Base-by-base conservation (phyloP, 1,140 invertebrate genomes). In the Micrasema longulum region DNA sequence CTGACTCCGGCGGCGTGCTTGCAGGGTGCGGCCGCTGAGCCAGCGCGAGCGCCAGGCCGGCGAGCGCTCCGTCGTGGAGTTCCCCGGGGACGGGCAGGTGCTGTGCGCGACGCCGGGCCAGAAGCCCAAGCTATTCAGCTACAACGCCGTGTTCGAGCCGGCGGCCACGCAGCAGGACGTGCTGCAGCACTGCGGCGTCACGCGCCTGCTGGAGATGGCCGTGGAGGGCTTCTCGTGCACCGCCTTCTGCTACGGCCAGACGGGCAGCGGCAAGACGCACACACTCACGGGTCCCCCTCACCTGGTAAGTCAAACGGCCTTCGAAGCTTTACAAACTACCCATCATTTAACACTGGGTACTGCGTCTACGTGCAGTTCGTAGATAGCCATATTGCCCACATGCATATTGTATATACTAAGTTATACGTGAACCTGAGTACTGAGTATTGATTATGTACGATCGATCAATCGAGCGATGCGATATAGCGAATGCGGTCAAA, bases 211-310 rank as follows among this genome's bases (percentile, higher is more conserved):
- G 64, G 94, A 96, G 78, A 97, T 97, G 94, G 93, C 94, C 10
- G 88, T 97, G 2, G 94, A 96, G 77, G 95, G 95, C 0, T 98
- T 97, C 81, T 95, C 94, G 71, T 95, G 95, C 73, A 99, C 97
- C 2, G 91, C 91, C 9, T 95, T 97, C 81, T 98, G 97, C 78
- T 99, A 99, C 83, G 97, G 97, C 45, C 97, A 99, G 84, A 99
- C 97, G 0, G 97, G 97, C 18, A 96, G 94, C 78, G 97, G 97
- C 10, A 99, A 99, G 85, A 98, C 97, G 0, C 95, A 96, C 80
- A 97, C 96, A 0, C 88, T 99, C 48, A 97, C 96, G 0, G 96
- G 96, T 62, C 96, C 95, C 52, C 95, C 93, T 1, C 90, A 91
- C 77, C 82, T 95, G 84, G 94, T 95, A 83, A 86, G 85, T 78